Evolutionary conservation across 2,888 invertebrate species (phyloP).

Genomic region (Flabesymbios commensalis): DNA sequence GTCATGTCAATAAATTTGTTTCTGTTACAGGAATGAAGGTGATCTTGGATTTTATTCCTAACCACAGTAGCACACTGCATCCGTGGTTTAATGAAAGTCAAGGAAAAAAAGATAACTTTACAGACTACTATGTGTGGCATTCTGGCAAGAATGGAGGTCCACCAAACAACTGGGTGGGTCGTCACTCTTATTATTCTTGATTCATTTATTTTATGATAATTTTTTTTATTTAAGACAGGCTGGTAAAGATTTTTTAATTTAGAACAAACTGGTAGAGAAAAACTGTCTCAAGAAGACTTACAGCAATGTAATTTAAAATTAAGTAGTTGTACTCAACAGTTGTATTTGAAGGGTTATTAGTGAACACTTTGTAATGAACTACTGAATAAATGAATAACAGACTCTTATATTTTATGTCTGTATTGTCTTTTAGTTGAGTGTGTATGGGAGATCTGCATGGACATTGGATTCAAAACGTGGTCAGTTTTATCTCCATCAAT

Average conservation of each 20-base stretch:
- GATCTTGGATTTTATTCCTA: slow-evolving; percentile 76
- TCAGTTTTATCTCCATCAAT: slow-evolving; percentile 52
- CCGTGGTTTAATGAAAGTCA: slow-evolving; percentile 69
- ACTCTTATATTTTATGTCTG: background rate
- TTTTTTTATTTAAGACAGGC: background rate
- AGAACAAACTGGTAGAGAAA: too few relatives aligned
- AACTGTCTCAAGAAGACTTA: too few relatives aligned
- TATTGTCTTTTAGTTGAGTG: slow-evolving; percentile 38
- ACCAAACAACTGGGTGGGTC: slow-evolving; percentile 55
- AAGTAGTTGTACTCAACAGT: too few relatives aligned
- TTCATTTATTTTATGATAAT: background rate
- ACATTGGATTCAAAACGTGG: slow-evolving; percentile 39
- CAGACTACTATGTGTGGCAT: slow-evolving; percentile 79
- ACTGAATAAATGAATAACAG: too few relatives aligned
- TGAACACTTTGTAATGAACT: too few relatives aligned
- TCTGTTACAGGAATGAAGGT: slow-evolving; percentile 64
- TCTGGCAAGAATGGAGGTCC: slow-evolving; percentile 12
- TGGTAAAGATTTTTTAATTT: too few relatives aligned
- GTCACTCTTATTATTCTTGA: background rate
- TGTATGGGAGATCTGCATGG: slow-evolving; percentile 48
- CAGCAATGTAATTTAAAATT: too few relatives aligned
- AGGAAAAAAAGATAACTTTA: slow-evolving; percentile 62
- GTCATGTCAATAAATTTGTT: too few relatives aligned
- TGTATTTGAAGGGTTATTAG: too few relatives aligned
- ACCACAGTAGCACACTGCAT: slow-evolving; percentile 67